Evolutionary conservation across 2,888 invertebrate species (phyloP).

Genomic region (Cheilosia vernalis): DNA sequence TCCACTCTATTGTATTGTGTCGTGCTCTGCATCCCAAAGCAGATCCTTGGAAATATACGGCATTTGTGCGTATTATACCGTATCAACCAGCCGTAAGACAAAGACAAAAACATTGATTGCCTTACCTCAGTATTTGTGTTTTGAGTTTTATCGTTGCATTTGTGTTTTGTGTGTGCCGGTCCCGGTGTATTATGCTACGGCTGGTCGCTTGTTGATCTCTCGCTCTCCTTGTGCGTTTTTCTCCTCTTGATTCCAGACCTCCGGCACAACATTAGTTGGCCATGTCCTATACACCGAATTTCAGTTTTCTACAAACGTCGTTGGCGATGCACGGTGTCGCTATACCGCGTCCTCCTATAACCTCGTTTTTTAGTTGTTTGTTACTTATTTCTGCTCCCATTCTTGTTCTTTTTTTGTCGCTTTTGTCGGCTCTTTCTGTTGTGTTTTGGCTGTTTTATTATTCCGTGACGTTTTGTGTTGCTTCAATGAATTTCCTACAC

Average conservation of each 20-base stretch:
- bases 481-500: slow-evolving; percentile 54
- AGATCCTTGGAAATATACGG: slow-evolving; percentile 57
- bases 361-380: slow-evolving; percentile 63
- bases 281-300: slow-evolving; percentile 66
- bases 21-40: slow-evolving; percentile 35
- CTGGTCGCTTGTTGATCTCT: slow-evolving; percentile 71
- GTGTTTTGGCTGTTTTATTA: slow-evolving; percentile 52
- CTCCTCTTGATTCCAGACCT: slow-evolving; percentile 70
- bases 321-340: slow-evolving; percentile 69
- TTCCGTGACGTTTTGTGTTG: slow-evolving; percentile 63
- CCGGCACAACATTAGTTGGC: slow-evolving; percentile 68
- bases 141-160: slow-evolving; percentile 19
- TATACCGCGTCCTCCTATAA: slow-evolving; percentile 56
- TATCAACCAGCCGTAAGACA: slow-evolving; percentile 42
- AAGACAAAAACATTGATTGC: slow-evolving; percentile 69
- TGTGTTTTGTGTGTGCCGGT: slow-evolving; percentile 22
- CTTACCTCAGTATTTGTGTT: slow-evolving; percentile 37
- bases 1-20: neutral
- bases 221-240: slow-evolving; percentile 56
- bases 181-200: slow-evolving; percentile 26
- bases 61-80: slow-evolving; percentile 44
- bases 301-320: slow-evolving; percentile 71
- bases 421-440: slow-evolving; percentile 62
- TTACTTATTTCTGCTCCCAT: slow-evolving; percentile 60
- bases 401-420: slow-evolving; percentile 59